phyloP scores from a whole-genome alignment of 2,113 vertebrate genomes.

The Anarrhichthys ocellatus region DNA sequence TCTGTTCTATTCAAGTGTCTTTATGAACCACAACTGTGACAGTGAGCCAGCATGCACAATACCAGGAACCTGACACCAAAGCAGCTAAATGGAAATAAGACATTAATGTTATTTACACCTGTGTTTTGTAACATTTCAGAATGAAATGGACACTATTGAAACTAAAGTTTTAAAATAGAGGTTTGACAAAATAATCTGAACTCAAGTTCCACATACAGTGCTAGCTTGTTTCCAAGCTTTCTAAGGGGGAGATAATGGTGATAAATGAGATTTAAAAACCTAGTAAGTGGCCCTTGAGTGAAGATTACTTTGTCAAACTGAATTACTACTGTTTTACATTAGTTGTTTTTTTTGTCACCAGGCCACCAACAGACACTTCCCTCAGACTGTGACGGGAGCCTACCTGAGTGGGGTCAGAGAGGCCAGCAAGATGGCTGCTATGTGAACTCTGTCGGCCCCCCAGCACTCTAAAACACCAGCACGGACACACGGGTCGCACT shows the following conservation, averaged over 20 bases:
- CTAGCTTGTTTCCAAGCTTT: background rate
- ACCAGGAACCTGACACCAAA: background rate
- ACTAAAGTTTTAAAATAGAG: background rate
- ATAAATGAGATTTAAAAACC: background rate
- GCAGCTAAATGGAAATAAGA: background rate
- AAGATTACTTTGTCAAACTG: background rate
- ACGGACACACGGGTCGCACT: slow-evolving; percentile 41
- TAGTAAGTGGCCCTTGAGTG: background rate
- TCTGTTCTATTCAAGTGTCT: background rate
- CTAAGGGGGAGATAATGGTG: background rate
- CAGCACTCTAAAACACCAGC: slow-evolving; percentile 65
- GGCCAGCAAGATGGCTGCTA: slow-evolving; percentile 96
- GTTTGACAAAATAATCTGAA: background rate
- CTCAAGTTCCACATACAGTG: background rate
- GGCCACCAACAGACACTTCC: slow-evolving; percentile 98
- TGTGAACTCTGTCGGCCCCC: slow-evolving; percentile 75
- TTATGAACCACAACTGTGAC: background rate
- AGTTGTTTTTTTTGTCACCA: slow-evolving; percentile 60
- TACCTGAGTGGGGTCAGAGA: slow-evolving; percentile 97
- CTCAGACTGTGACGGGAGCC: slow-evolving; percentile 97
- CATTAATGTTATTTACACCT: background rate
- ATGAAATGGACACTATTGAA: background rate
- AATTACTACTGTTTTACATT: background rate
- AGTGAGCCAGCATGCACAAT: background rate
- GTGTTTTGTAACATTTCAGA: background rate